Evolutionary conservation across 64 coral and sea anemone species (phyloP).

Genomic region (Montipora efflorescens): DNA sequence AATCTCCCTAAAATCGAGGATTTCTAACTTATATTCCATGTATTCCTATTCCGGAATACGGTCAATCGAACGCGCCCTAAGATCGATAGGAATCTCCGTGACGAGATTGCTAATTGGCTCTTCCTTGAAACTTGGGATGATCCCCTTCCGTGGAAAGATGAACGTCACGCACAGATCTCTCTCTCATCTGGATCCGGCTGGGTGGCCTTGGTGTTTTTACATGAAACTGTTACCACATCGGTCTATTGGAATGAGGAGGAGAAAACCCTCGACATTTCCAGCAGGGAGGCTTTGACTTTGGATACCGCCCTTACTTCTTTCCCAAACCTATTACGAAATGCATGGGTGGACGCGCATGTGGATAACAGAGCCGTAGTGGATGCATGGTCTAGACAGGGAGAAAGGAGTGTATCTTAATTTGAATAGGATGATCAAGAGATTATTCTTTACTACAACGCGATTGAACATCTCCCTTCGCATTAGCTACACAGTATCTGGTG

Average conservation of each 20-base stretch:
- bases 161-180: slow-evolving; percentile 1
- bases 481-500: not conserved
- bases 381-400: not conserved
- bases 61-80: too few species aligned
- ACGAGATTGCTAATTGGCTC: slow-evolving; percentile 7
- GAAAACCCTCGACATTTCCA: not conserved
- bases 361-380: too few species aligned
- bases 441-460: not conserved
- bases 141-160: slow-evolving; percentile 31
- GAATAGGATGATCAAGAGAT: not conserved
- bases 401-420: not conserved
- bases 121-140: slow-evolving; percentile 28
- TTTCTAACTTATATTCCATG: too few species aligned
- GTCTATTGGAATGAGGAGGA: slow-evolving; percentile 34
- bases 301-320: not conserved
- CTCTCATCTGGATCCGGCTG: not conserved
- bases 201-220: not conserved
- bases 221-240: not conserved
- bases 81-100: not conserved
- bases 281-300: slow-evolving; percentile 16
- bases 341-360: not conserved
- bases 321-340: not conserved
- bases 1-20: too few species aligned
- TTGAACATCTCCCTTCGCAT: slow-evolving; percentile 21
- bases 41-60: too few species aligned